A percentile compares a stretch with the other conserved stretches of the same genome.
Evolutionary conservation across 2,797 vertebrate species (phyloP).

Genomic region (Ctenopoma kingsleyae): DNA sequence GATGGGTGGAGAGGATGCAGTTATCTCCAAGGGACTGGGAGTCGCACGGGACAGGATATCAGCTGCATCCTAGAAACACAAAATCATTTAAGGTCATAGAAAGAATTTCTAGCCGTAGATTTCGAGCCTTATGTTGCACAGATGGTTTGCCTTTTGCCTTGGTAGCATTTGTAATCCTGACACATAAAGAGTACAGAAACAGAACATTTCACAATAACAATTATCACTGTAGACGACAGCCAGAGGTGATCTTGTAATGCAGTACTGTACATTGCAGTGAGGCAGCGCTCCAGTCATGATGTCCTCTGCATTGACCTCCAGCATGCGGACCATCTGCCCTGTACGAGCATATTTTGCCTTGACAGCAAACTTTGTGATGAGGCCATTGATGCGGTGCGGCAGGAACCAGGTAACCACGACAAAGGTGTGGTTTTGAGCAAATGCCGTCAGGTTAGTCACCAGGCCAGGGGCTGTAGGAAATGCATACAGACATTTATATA

Average conservation of each 20-base stretch:
- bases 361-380: conserved; percentile 95
- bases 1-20: conserved; percentile 78
- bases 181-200: neutral
- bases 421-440: conserved; percentile 90
- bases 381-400: conserved; percentile 94
- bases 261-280: conserved; percentile 91
- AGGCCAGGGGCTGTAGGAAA: conserved; percentile 91
- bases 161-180: conserved; percentile 15
- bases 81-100: conserved; percentile 21
- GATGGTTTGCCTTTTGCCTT: neutral
- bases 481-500: conserved; percentile 11
- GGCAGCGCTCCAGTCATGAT: conserved; percentile 92
- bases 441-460: conserved; percentile 95
- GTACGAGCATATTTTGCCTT: conserved; percentile 93
- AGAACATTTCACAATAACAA: conserved; percentile 18
- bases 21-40: conserved; percentile 88
- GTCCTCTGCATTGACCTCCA: conserved; percentile 92
- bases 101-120: too few species aligned
- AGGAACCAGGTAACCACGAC: conserved; percentile 95
- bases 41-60: conserved; percentile 94
- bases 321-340: conserved; percentile 86
- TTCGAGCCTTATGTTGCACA: neutral
- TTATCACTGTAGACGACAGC: neutral
- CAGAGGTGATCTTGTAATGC: conserved; percentile 38
- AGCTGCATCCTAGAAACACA: conserved; percentile 88